Evolutionary conservation across 1,140 invertebrate genomes (phyloP).

Genomic region (Drosophila nebulosa): DNA sequence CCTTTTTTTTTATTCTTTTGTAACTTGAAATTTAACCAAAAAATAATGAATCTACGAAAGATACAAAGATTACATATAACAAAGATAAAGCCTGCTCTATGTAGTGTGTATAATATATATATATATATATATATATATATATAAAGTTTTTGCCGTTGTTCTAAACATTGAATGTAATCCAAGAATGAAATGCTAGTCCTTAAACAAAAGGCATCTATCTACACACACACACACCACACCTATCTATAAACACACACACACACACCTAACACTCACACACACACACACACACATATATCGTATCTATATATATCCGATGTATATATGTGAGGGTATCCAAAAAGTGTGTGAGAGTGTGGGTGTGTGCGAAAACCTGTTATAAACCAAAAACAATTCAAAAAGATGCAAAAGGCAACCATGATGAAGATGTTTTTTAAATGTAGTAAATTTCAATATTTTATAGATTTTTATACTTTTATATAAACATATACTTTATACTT

Average conservation of each 20-base stretch:
- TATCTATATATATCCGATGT: background rate
- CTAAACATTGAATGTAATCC: conserved; percentile 54
- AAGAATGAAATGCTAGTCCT: conserved; percentile 69
- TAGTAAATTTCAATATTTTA: conserved; percentile 78
- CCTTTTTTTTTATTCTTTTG: conserved; percentile 35
- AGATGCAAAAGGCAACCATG: conserved; percentile 33
- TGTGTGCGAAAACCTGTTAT: conserved; percentile 36
- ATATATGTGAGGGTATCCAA: background rate
- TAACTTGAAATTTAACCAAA: background rate
- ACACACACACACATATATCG: background rate
- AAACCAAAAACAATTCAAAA: conserved; percentile 25
- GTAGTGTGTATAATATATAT: conserved; percentile 63
- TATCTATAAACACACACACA: background rate
- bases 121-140: conserved; percentile 57
- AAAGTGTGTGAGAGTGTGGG: no score
- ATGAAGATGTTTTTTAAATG: conserved; percentile 70
- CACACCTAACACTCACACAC: background rate
- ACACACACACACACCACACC: background rate
- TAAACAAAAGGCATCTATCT: conserved; percentile 36
- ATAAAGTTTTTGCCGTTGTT: conserved; percentile 50
- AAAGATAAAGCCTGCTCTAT: conserved; percentile 56
- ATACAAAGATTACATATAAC: conserved; percentile 43
- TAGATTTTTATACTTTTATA: conserved; percentile 79
- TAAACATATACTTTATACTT: conserved; percentile 77
- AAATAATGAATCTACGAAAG: conserved; percentile 9